Evolutionary conservation across 2,797 vertebrate species (phyloP).

Genomic region (Odontamblyopus lacepedii): DNA sequence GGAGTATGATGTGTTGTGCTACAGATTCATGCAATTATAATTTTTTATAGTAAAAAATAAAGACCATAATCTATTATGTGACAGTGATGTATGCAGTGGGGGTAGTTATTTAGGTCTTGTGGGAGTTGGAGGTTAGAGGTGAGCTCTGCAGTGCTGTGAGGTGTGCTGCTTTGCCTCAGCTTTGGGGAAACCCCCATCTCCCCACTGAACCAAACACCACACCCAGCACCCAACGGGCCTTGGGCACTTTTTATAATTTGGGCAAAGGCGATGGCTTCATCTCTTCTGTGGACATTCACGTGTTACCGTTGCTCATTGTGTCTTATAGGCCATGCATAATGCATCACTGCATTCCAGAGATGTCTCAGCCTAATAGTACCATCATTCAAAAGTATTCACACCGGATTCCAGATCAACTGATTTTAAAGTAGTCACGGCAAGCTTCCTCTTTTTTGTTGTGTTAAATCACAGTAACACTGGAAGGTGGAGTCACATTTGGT

Average conservation of each 20-base stretch:
- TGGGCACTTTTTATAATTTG: slow-evolving; percentile 61
- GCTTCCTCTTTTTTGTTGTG: slow-evolving; percentile 32
- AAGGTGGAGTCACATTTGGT: slow-evolving; percentile 7
- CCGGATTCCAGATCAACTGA: slow-evolving; percentile 16
- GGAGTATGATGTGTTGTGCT: slow-evolving; percentile 20
- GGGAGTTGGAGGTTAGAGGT: slow-evolving; percentile 44
- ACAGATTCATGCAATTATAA: background rate
- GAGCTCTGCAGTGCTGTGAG: slow-evolving; percentile 40
- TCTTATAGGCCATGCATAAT: slow-evolving; percentile 36
- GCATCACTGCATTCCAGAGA: slow-evolving; percentile 58
- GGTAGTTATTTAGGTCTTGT: slow-evolving; percentile 46
- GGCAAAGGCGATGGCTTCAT: slow-evolving; percentile 37
- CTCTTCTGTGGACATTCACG: slow-evolving; percentile 39
- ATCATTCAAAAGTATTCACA: slow-evolving; percentile 25
- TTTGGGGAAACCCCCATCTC: slow-evolving; percentile 48
- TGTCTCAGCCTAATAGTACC: slow-evolving; percentile 45
- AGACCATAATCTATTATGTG: background rate
- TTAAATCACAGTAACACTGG: slow-evolving; percentile 13
- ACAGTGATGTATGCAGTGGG: slow-evolving; percentile 33
- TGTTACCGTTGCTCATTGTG: slow-evolving; percentile 42
- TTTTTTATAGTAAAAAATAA: too few relatives aligned
- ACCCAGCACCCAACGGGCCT: slow-evolving; percentile 52
- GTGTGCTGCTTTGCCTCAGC: slow-evolving; percentile 47
- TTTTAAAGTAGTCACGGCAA: background rate
- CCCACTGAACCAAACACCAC: slow-evolving; percentile 46